Base-by-base conservation (phyloP, 2,888 invertebrate genomes). In the Falcaria lacertinaria region DNA sequence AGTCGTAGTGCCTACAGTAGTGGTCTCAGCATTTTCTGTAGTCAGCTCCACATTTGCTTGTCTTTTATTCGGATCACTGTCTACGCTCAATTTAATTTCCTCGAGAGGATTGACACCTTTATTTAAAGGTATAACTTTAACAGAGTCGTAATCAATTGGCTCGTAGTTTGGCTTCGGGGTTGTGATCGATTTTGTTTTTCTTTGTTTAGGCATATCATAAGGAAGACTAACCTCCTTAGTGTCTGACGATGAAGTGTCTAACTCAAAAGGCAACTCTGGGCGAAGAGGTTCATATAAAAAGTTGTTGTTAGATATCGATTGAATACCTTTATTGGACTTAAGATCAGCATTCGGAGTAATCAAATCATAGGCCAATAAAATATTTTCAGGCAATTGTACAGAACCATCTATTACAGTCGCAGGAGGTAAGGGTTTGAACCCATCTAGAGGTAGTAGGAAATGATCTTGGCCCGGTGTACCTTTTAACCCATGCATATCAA, bases 341-440 rank as follows among this genome's bases (percentile, higher is more conserved):
- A 64, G 50, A 37, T 77, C 70, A 17, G 62, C 54, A 15, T 48
- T 59, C 17, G 80, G 71, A 25, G 85, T 70, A 40, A 88, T 74
- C 25, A 88, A 61, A 39, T 88, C 88, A 40, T 89, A 89, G 1
- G 81, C 74, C 1, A 89, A 64, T 33, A 89, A 57, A 50, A 89
- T 78, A 25, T 87, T 88, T 67, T 88, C 89, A 39, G 89, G 89
- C 38, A 88, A 49, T 47, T 88, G 79, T 8, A 88, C 72, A 28
- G 73, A 73, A 13, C 81, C 87, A 47, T 88, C 88, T 2, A 86
- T 60, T 13, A 80, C 59, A 60, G 61, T 80, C 4, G 80, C 74
- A 32, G 87, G 80, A 8, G 89, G 89, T 16, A 89, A 50, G 19
- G 89, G 89, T 33, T 89, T 89, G 39, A 89, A 89, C 2, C 88